Percentiles rank a stretch among this genome's conserved stretches.
These are phyloP conservation scores for Hylaea fasciaria DNA, from an alignment of 2,888 invertebrate genomes.

Conservation along the genomic window DNA sequence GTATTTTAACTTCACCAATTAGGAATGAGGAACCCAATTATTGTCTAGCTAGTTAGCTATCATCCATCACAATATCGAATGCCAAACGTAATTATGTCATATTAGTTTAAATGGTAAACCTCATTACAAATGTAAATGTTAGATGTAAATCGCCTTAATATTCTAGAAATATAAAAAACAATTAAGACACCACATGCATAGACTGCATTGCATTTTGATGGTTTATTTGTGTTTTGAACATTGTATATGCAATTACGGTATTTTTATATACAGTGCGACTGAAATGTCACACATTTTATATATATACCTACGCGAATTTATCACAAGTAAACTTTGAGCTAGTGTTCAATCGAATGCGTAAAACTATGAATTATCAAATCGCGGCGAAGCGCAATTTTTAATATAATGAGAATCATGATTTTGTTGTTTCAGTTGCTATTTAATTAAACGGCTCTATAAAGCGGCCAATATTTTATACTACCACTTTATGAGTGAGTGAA, in stretches of 20 bases:
- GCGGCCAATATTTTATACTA: constrained; percentile 41
- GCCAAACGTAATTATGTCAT: constrained; percentile 72
- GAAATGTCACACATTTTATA: constrained; percentile 36
- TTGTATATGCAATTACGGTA: constrained; percentile 64
- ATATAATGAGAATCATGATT: constrained; percentile 19
- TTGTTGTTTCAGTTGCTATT: constrained; percentile 30
- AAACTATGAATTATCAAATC: constrained; percentile 22
- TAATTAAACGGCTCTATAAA: constrained; percentile 30
- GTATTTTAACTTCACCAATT: constrained; percentile 8
- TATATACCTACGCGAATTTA: constrained; percentile 52
- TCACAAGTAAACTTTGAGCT: constrained; percentile 51
- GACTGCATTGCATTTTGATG: constrained; percentile 80
- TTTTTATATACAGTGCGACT: constrained; percentile 46
- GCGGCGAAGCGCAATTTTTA: constrained; percentile 19
- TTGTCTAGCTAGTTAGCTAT: too few relatives aligned
- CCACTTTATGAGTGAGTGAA: constrained; percentile 43
- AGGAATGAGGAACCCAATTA: too few relatives aligned
- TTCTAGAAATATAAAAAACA: constrained; percentile 56
- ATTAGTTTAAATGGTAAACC: constrained; percentile 66
- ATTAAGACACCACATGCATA: constrained; percentile 75
- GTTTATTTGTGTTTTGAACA: constrained; percentile 55
- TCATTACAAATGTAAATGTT: constrained; percentile 73
- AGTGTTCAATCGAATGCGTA: constrained; percentile 34
- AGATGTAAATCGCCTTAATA: constrained; percentile 75
- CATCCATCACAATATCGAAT: constrained; percentile 66